These are phyloP conservation scores for Myanophis thanlyinensis DNA, from an alignment of 2,113 vertebrate species.

Conservation along the genomic window DNA sequence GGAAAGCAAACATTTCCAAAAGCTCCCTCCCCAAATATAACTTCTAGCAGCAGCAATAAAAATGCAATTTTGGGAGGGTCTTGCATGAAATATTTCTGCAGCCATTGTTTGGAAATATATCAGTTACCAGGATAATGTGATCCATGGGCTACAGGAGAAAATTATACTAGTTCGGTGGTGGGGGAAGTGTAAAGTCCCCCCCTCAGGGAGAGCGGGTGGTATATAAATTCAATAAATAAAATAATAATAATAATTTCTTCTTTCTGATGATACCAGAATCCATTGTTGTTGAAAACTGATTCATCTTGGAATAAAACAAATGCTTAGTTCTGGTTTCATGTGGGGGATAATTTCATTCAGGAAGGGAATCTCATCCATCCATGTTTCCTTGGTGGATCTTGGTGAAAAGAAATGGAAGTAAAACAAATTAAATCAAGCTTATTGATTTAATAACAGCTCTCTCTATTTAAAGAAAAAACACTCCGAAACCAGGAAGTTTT, in stretches of 20 bases:
- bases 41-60: not conserved
- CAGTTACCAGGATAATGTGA: not conserved
- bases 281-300: not conserved
- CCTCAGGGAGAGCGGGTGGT: too few relatives aligned
- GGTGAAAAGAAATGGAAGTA: not conserved
- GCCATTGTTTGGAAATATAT: not conserved
- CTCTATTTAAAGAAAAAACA: not conserved
- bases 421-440: not conserved
- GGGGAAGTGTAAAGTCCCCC: not conserved
- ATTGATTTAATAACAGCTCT: not conserved
- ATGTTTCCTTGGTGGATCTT: not conserved
- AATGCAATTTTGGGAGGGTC: not conserved
- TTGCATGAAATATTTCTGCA: not conserved
- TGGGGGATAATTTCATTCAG: not conserved
- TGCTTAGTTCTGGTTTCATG: not conserved
- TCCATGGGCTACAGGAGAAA: not conserved
- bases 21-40: not conserved
- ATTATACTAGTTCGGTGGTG: not conserved
- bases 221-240: too few relatives aligned
- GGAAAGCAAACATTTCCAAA: not conserved
- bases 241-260: too few relatives aligned
- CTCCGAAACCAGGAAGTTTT: not conserved
- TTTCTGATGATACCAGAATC: not conserved
- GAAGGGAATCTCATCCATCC: not conserved
- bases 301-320: not conserved